Percentiles rank a stretch among this genome's conserved stretches.
Conservation (phyloP, 2,888 invertebrate genomes). For the Hirtodrosophila duncani region DNA sequence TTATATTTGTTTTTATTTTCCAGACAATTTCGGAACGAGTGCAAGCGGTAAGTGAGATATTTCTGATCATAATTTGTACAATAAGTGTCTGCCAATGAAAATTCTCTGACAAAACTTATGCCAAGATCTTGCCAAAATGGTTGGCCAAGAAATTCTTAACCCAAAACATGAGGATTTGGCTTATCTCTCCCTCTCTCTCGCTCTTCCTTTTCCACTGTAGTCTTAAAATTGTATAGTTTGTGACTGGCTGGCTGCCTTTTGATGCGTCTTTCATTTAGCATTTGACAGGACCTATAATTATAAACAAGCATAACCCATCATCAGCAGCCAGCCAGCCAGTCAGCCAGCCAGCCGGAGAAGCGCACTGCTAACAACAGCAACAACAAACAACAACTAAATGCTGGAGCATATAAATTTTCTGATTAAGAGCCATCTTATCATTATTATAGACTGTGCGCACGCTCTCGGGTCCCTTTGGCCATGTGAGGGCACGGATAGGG, state of each 20-base stretch:
- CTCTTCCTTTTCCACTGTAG: slow-evolving; percentile 12
- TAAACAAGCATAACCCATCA: slow-evolving; percentile 77
- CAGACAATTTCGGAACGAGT: slow-evolving; percentile 77
- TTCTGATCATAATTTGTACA: slow-evolving; percentile 13
- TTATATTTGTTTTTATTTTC: slow-evolving; percentile 25
- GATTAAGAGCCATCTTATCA: slow-evolving; percentile 79
- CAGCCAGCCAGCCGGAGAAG: no score
- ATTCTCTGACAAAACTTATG: slow-evolving; percentile 28
- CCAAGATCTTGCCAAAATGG: background rate
- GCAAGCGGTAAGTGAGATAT: slow-evolving; percentile 73
- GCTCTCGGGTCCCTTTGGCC: slow-evolving; percentile 38
- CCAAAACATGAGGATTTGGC: background rate
- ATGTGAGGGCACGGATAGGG: slow-evolving; percentile 11
- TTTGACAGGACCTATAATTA: slow-evolving; percentile 78
- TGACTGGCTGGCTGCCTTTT: slow-evolving; percentile 49
- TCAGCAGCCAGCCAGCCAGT: no score
- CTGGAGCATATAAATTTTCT: slow-evolving; percentile 77
- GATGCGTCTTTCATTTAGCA: slow-evolving; percentile 71
- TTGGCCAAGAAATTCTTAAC: slow-evolving; percentile 34
- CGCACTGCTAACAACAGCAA: slow-evolving; percentile 18
- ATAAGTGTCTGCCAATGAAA: slow-evolving; percentile 31
- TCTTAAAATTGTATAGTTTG: slow-evolving; percentile 56
- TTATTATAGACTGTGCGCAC: slow-evolving; percentile 75
- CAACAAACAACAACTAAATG: slow-evolving; percentile 57
- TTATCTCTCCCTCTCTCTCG: background rate